phyloP scores from a whole-genome alignment of 2,888 invertebrate species.

The Stenodera caucasica region DNA sequence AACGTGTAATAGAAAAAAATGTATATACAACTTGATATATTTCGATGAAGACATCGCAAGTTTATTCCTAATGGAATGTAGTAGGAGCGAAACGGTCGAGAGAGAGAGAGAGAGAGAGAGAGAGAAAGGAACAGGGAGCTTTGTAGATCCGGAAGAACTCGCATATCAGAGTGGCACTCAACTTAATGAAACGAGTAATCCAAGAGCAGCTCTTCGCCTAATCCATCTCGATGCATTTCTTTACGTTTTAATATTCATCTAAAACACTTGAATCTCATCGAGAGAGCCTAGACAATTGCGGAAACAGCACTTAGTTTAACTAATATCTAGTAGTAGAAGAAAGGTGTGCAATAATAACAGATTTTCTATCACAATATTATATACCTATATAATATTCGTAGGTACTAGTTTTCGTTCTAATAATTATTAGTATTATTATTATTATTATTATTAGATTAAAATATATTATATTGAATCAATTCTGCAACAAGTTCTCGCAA shows the following conservation, averaged over 20 bases:
- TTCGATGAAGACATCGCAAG: slow-evolving; percentile 50
- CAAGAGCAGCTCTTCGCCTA: slow-evolving; percentile 55
- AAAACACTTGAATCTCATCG: slow-evolving; percentile 51
- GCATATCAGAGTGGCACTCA: slow-evolving; percentile 59
- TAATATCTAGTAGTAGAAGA: slow-evolving; percentile 27
- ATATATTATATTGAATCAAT: slow-evolving; percentile 15
- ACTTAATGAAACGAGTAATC: slow-evolving; percentile 62
- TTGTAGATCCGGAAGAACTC: slow-evolving; percentile 49
- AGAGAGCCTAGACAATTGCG: slow-evolving; percentile 50
- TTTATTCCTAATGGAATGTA: slow-evolving; percentile 52
- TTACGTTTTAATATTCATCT: slow-evolving; percentile 56
- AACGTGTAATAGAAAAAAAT: slow-evolving; percentile 1
- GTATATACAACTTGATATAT: slow-evolving; percentile 26
- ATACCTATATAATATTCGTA: not conserved
- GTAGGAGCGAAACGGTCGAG: slow-evolving; percentile 37
- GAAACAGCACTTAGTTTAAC: slow-evolving; percentile 52
- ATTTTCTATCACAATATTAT: not conserved
- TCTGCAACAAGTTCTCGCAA: slow-evolving; percentile 4
- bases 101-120: slow-evolving; percentile 19
- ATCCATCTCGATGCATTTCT: slow-evolving; percentile 56
- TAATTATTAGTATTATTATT: slow-evolving; percentile 14
- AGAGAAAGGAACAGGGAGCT: slow-evolving; percentile 27
- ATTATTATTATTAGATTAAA: slow-evolving; percentile 10
- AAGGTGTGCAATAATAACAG: not conserved
- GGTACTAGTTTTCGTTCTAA: not conserved